Base-by-base conservation (phyloP, 2,888 invertebrate species). In the Prenolepis imparis region DNA sequence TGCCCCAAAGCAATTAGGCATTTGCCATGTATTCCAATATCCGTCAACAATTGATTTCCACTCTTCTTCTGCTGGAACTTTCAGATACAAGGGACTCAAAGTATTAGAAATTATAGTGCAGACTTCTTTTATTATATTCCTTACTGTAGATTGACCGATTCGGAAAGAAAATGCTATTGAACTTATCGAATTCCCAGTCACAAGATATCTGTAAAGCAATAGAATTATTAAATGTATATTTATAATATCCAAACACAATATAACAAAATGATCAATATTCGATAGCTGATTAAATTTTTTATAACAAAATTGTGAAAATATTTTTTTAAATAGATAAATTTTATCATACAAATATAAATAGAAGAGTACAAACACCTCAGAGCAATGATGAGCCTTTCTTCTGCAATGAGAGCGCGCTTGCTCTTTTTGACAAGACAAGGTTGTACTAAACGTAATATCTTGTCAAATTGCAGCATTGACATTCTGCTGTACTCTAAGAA, bases 1-100 rank as follows among this genome's bases (percentile, higher is more conserved):
- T n/a, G n/a, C n/a, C n/a, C n/a, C n/a, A n/a, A n/a, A n/a, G n/a
- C 55, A 55, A 21, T 72, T 72, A 12, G 72, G 57, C 57, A 72
- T 39, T 24, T 72, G 57, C 72, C 72, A 72, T 57, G 4, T 57
- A 3, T 70, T n/a, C 55, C 55, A 70, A 21, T 21, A 70, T 28
- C 18, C 28, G 18, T 55, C 28, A 36, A 21, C 21, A 0, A 57
- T 70, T 0, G 8, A 36, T 36, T 55, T 70, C 9, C 55, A 70
- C 5, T 55, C 3, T 36, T 55, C 6, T 55, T 36, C 3, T 55
- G 32, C n/a, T 15, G 55, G 55, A 8, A 6, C 15, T 15, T 1
- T 15, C 9, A 57, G 4, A 57, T 70, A 55, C 1, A 55, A 36
- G 1, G 21, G 0, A n/a, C 1, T 55, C 12, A 57, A 21, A 70